Base-by-base conservation (phyloP, 2,888 invertebrate species). In the Phengaris alcon region DNA sequence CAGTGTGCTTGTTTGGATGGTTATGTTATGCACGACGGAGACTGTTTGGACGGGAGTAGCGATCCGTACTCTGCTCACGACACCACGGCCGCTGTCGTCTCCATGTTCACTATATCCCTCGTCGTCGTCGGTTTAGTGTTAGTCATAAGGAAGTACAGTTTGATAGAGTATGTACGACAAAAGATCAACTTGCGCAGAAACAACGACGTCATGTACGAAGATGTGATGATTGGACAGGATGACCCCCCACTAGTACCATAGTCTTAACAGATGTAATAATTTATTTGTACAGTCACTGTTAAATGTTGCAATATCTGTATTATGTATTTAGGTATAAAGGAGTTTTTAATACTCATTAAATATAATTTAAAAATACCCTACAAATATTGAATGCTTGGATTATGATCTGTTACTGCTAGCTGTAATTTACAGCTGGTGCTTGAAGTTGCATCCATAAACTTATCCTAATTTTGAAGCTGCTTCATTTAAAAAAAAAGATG, bases 171-270 rank as follows among this genome's bases (percentile, higher is more conserved):
- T 81, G 79, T 88, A 73, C 85, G 87, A 52, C 89, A 92, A 79
- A 92, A 88, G 79, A 89, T 93, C 69, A 88, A 88, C 77, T 80
- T 83, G 15, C 86, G 90, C 78, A 86, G 92, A 79, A 89, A 87
- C 78, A 89, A 89, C 79, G 89, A 93, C 82, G 85, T 91, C 2
- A 90, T 91, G 87, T 94, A 94, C 57, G 94, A 94, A 81, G 94
- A 94, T 81, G 94, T 94, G n/a, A 94, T 94, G 94, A 94, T 94
- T 68, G 94, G 94, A 3, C 92, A 93, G 76, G 94, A 94, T 75
- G 94, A 94, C 79, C 93, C 94, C 0, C 94, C 94, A 0, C 86
- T 94, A 73, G 90, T 89, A 78, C 93, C 91, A 55, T 94, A 89
- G 81, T 78, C 80, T 80, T 80, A 77, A 68, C 52, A 77, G 77